Evolutionary conservation across 2,113 vertebrate genomes (phyloP).

Genomic region (Corythaeola cristata): DNA sequence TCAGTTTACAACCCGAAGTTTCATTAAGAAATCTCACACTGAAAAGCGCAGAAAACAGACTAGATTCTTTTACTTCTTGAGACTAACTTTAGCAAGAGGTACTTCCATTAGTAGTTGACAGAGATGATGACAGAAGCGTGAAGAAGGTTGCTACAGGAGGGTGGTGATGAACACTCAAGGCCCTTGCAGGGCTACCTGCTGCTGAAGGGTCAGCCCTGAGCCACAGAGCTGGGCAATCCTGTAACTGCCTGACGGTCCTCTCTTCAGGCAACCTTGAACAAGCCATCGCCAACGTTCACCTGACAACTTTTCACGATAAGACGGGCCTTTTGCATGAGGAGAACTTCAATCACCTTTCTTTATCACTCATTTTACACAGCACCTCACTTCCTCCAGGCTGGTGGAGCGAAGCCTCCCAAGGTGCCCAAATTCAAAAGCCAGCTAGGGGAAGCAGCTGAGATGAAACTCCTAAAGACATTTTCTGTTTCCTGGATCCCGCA

Average conservation of each 20-base stretch:
- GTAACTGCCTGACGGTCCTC: background rate
- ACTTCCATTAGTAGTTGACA: background rate
- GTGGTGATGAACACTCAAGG: rapidly evolving
- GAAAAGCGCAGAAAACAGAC: background rate
- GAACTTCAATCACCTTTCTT: background rate
- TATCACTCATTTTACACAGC: rapidly evolving
- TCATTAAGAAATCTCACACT: background rate
- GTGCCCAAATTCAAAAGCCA: background rate
- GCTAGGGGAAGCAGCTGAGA: background rate
- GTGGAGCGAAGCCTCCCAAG: background rate
- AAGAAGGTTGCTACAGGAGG: background rate
- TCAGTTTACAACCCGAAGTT: background rate
- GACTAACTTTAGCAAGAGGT: background rate
- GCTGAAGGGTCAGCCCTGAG: background rate
- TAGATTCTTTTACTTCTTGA: background rate
- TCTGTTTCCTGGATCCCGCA: background rate
- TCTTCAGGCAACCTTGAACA: background rate
- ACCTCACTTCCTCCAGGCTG: background rate
- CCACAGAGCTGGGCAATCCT: background rate
- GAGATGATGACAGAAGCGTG: background rate
- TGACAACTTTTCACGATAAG: background rate
- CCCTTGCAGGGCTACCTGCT: too few species aligned
- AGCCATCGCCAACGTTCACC: background rate
- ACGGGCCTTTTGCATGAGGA: background rate
- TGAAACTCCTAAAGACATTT: background rate